phyloP scores from a whole-genome alignment of 2,797 vertebrate genomes.

The Myiothlypis chrysogaster region DNA sequence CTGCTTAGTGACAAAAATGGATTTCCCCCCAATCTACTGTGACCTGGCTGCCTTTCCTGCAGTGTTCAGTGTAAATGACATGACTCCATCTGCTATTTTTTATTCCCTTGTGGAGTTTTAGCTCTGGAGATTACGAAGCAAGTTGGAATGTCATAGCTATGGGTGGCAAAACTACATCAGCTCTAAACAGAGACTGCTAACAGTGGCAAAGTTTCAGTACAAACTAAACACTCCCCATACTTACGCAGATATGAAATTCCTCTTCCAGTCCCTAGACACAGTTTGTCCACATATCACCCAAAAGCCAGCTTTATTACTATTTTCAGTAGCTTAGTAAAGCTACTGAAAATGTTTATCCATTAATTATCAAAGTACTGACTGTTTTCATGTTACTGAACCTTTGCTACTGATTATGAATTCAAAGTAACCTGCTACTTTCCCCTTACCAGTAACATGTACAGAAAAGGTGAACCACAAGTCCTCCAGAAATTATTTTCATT shows the following conservation, averaged over 20 bases:
- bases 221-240: background rate
- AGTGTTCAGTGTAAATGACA: constrained; percentile 4
- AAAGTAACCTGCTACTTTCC: background rate
- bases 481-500: background rate
- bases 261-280: background rate
- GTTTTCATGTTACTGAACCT: background rate
- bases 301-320: background rate
- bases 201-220: background rate
- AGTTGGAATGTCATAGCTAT: background rate
- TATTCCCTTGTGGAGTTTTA: background rate
- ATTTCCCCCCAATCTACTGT: background rate
- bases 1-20: constrained; percentile 28
- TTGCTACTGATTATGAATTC: background rate
- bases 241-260: background rate
- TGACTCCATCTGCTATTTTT: constrained; percentile 34
- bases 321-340: background rate
- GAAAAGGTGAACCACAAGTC: background rate
- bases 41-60: constrained; percentile 7
- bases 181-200: background rate
- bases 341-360: too few species aligned
- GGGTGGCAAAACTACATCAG: background rate
- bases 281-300: background rate
- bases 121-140: background rate
- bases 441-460: background rate
- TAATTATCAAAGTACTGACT: background rate